A percentile compares a stretch with the other conserved stretches of the same genome.
Conservation (phyloP, 2,113 vertebrate genomes). For the Condylura cristata region DNA sequence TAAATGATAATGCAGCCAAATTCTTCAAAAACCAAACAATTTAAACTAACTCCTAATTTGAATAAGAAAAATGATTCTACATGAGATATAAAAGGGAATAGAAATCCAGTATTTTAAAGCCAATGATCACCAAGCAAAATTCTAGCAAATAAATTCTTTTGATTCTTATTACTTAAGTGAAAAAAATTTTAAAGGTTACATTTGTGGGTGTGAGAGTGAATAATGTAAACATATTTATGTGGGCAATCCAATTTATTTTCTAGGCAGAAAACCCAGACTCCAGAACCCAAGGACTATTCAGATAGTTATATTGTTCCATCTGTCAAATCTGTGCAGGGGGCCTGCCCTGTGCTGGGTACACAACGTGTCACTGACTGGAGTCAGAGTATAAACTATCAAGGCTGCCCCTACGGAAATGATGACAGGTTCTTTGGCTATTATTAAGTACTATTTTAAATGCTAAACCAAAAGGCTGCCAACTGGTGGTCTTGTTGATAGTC, state of each 20-base stretch:
- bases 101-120: background rate
- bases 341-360: background rate
- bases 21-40: background rate
- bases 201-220: background rate
- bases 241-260: background rate
- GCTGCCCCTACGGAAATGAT: background rate
- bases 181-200: background rate
- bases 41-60: background rate
- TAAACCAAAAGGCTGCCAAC: constrained; percentile 35
- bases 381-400: background rate
- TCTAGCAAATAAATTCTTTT: background rate
- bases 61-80: background rate
- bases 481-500: constrained; percentile 6
- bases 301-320: background rate
- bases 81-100: background rate
- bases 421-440: background rate
- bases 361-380: background rate
- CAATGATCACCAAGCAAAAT: background rate
- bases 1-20: background rate
- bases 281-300: background rate
- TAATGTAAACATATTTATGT: background rate
- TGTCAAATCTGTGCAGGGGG: background rate
- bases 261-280: background rate
- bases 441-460: constrained; percentile 37
- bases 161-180: background rate